Percentiles rank a stretch among this genome's conserved stretches.
Evolutionary conservation across 2,113 vertebrate species (phyloP).

Genomic region (Tragelaphus buxtoni): DNA sequence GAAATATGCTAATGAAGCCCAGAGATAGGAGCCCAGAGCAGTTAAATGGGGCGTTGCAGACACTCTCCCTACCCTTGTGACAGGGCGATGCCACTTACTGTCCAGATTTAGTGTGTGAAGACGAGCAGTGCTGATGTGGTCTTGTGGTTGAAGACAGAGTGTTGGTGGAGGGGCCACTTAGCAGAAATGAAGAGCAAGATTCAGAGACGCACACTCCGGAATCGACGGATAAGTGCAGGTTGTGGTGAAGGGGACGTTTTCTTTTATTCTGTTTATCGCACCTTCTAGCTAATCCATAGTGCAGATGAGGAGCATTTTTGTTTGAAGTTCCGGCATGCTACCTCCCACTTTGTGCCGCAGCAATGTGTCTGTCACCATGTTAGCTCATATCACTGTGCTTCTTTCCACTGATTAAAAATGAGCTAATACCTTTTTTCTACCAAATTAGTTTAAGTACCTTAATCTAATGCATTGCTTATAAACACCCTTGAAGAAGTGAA

Average conservation of each 20-base stretch:
- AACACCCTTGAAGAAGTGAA: background rate
- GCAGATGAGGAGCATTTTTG: background rate
- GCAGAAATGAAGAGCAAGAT: background rate
- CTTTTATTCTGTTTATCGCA: background rate
- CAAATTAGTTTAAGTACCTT: background rate
- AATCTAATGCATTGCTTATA: background rate
- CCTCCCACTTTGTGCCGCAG: background rate
- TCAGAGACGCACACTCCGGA: fast-evolving
- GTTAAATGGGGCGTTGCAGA: conserved; percentile 93
- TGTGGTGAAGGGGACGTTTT: background rate
- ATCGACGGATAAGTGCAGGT: fast-evolving
- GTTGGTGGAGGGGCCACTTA: background rate
- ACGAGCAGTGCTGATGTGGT: background rate
- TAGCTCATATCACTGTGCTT: background rate
- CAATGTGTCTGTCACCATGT: background rate
- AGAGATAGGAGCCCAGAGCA: conserved; percentile 82
- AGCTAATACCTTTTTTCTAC: background rate
- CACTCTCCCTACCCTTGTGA: conserved; percentile 83
- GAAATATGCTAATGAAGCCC: conserved; percentile 92
- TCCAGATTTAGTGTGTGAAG: conserved; percentile 77
- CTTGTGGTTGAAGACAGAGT: background rate
- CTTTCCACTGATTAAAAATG: background rate
- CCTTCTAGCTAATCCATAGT: background rate
- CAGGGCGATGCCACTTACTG: conserved; percentile 76
- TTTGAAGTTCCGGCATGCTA: background rate